phyloP scores from a whole-genome alignment of 2,888 invertebrate genomes.

The Apotomis betuletana region DNA sequence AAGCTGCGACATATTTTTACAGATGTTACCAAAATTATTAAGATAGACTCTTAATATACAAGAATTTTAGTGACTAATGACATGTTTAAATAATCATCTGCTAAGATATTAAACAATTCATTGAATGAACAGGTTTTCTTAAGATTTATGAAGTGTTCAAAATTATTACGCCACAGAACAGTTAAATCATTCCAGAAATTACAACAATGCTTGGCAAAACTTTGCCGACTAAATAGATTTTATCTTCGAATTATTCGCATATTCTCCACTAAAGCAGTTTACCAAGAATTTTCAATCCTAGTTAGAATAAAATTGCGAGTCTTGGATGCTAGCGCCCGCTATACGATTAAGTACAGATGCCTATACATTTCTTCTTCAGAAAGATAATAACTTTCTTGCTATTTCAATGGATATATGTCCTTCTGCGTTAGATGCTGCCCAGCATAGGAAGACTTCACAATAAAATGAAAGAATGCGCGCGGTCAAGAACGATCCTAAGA shows the following conservation, averaged over 20 bases:
- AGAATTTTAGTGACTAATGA: not conserved
- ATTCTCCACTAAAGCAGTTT: constrained; percentile 39
- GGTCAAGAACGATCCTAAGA: constrained; percentile 26
- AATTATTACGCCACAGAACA: constrained; percentile 12
- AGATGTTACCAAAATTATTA: no score
- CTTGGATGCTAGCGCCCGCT: constrained; percentile 54
- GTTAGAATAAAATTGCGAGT: constrained; percentile 47
- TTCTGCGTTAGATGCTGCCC: not conserved
- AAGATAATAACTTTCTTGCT: not conserved
- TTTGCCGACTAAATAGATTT: constrained; percentile 5
- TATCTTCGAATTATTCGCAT: constrained; percentile 13
- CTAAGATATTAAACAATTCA: not conserved
- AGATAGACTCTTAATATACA: no score
- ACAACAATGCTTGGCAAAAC: constrained; percentile 1
- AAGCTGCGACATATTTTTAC: no score
- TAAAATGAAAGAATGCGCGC: constrained; percentile 30
- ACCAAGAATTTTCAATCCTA: constrained; percentile 50
- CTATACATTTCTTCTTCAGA: constrained; percentile 40
- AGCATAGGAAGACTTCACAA: constrained; percentile 23
- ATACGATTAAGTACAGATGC: constrained; percentile 44
- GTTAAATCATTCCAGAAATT: constrained; percentile 8
- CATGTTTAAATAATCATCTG: not conserved
- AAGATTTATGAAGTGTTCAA: constrained; percentile 14
- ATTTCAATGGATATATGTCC: constrained; percentile 39
- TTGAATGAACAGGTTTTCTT: not conserved